These are phyloP conservation scores for Orchesella flavescens DNA, from an alignment of 2,888 invertebrate genomes.

Conservation along the genomic window DNA sequence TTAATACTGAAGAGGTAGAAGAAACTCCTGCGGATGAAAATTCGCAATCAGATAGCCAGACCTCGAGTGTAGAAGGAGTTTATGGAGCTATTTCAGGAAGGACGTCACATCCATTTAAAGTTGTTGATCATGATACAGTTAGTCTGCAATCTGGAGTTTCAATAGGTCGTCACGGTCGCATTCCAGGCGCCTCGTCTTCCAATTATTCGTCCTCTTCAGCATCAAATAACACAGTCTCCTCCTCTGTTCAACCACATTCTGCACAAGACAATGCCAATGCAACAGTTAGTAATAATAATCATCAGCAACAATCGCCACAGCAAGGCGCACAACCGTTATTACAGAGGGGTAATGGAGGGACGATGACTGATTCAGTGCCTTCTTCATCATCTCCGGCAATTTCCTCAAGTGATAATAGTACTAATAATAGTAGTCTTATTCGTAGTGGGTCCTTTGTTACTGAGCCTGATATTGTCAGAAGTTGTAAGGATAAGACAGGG, in stretches of 20 bases:
- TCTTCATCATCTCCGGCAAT: constrained; percentile 19
- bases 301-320: constrained; percentile 65
- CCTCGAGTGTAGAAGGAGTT: constrained; percentile 85
- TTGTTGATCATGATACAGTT: constrained; percentile 90
- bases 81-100: constrained; percentile 76
- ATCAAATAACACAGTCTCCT: background rate
- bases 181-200: constrained; percentile 63
- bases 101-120: constrained; percentile 76
- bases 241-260: background rate
- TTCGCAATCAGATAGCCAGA: constrained; percentile 85
- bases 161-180: constrained; percentile 82
- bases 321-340: constrained; percentile 3
- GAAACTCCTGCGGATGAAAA: constrained; percentile 78
- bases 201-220: constrained; percentile 40
- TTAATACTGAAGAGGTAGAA: constrained; percentile 88
- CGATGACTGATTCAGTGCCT: constrained; percentile 57
- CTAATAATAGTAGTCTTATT: constrained; percentile 29
- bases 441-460: constrained; percentile 38
- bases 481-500: constrained; percentile 66
- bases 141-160: constrained; percentile 92
- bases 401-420: background rate
- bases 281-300: constrained; percentile 50
- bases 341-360: constrained; percentile 1
- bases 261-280: constrained; percentile 32
- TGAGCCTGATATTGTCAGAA: constrained; percentile 94